phyloP scores from a whole-genome alignment of 1,140 invertebrate genomes.

The Protaetia brevitarsis region DNA sequence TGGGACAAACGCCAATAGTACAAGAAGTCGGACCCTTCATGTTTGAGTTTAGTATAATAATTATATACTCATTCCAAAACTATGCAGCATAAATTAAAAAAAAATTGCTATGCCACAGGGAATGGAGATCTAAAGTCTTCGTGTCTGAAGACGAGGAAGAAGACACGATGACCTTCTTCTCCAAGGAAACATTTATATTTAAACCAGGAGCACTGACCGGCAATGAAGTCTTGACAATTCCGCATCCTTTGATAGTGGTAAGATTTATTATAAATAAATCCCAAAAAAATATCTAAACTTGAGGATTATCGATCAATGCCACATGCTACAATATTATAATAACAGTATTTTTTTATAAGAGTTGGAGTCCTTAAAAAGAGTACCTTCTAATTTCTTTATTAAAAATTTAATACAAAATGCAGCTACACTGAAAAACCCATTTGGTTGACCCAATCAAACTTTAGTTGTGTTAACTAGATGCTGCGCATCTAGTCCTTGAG shows the following conservation, averaged over 20 bases:
- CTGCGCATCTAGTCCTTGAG: no score
- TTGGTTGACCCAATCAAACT: no score
- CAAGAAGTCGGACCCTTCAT: slow-evolving; percentile 73
- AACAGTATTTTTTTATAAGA: no score
- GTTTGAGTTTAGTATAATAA: slow-evolving; percentile 65
- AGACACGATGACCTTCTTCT: slow-evolving; percentile 67
- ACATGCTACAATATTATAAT: no score
- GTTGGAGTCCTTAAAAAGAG: no score
- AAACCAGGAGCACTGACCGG: slow-evolving; percentile 62
- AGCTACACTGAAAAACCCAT: no score
- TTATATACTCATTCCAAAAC: slow-evolving; percentile 2
- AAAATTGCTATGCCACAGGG: no score
- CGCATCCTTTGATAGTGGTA: slow-evolving; percentile 61
- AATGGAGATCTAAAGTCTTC: slow-evolving; percentile 75
- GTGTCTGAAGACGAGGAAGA: slow-evolving; percentile 63
- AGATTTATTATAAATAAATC: slow-evolving; percentile 27
- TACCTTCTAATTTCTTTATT: no score
- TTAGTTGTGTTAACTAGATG: no score
- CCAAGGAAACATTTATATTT: slow-evolving; percentile 62
- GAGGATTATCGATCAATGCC: no score
- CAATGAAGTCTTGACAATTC: slow-evolving; percentile 63
- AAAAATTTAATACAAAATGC: no score
- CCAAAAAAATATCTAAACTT: no score
- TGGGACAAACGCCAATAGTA: slow-evolving; percentile 54
- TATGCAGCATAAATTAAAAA: background rate